These are phyloP conservation scores for Aphis craccivora DNA, from an alignment of 1,140 invertebrate species.

Conservation along the genomic window DNA sequence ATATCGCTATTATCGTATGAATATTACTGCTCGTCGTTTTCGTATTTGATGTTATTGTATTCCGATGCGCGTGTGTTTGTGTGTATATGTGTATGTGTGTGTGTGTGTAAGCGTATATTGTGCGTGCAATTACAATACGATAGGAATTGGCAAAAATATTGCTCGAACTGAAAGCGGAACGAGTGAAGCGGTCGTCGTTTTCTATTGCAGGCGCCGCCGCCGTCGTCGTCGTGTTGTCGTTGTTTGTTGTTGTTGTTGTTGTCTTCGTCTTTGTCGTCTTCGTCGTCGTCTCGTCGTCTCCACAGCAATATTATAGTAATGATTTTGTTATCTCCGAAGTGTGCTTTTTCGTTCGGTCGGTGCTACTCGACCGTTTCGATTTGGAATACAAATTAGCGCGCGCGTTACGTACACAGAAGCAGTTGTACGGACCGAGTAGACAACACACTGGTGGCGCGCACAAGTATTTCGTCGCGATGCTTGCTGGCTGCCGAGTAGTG, in stretches of 20 bases:
- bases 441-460: not conserved
- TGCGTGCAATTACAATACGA: too few relatives aligned
- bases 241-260: not conserved
- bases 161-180: not conserved
- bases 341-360: too few relatives aligned
- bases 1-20: not conserved
- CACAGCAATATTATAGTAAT: too few relatives aligned
- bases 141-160: not conserved
- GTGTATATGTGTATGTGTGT: not conserved
- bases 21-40: not conserved
- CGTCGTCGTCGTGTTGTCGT: not conserved
- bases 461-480: not conserved
- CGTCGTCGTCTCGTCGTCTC: not conserved
- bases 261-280: not conserved
- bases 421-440: not conserved
- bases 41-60: not conserved
- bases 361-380: not conserved
- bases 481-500: not conserved
- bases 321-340: too few relatives aligned
- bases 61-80: not conserved
- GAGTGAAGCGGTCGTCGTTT: not conserved
- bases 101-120: too few relatives aligned
- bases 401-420: not conserved
- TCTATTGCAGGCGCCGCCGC: not conserved
- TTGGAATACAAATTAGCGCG: not conserved